Base-by-base conservation (phyloP, 2,797 vertebrate genomes). In the Ambastaia sidthimunki region DNA sequence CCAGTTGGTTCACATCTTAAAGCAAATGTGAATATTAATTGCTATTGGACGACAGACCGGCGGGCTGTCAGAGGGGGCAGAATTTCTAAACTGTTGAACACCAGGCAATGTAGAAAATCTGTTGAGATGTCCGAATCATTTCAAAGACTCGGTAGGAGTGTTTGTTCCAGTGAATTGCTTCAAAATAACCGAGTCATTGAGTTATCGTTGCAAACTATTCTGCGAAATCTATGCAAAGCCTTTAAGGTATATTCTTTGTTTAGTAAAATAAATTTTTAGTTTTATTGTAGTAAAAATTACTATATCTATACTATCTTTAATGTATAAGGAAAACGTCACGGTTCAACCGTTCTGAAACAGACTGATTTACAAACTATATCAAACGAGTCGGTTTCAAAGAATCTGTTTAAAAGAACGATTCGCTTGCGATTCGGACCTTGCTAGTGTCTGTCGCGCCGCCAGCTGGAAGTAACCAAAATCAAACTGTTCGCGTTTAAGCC, bases 1-100 rank as follows among this genome's bases (percentile, higher is more conserved):
- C 81, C 80, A 72, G 90, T 94, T 93, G 93, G 92, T 79, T 86
- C 80, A 86, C 85, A 87, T 87, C 72, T 74, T 87, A 90, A 84
- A 88, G 88, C 85, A 86, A 87, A 91, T 91, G 90, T 86, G 83
- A 91, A 90, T 72, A 73, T 34, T 2, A 16, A 31, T 0, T 62
- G 47, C 78, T 89, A 94, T 94, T 94, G 93, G 93, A 15, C 69
- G 59, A 4, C 15, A 48, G 31, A 13, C 31, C 34, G 28, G 66
- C 48, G 16, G 76, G 80, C 59, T 44, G 66, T 55, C 16, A 1
- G 16, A 47, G 44, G 59, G 86, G 92, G 92, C 87, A 90, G 85
- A 82, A 85, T 77, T 66, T 84, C 16, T 0, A 10, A 72, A 12
- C 72, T 65, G 82, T 82, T 82, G 3, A 75, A 88, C 85, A 76